phyloP scores from a whole-genome alignment of 2,888 invertebrate species.

The Nomada ferruginata region DNA sequence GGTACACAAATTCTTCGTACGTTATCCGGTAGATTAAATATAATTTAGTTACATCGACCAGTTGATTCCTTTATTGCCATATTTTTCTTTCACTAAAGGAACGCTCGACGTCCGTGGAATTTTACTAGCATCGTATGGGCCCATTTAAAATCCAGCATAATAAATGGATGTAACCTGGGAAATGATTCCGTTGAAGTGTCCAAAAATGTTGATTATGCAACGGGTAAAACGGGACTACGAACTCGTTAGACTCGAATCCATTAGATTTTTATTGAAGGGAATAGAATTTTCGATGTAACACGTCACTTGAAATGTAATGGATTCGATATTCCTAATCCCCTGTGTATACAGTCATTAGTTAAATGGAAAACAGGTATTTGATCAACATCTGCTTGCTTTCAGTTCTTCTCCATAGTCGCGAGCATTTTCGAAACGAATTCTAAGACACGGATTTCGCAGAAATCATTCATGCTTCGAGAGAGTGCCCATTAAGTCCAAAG shows the following conservation, averaged over 20 bases:
- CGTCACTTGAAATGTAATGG: neutral
- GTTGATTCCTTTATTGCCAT: neutral
- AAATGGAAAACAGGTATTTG: neutral
- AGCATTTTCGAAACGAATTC: no score
- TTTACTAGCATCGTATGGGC: constrained; percentile 4
- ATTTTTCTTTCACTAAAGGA: neutral
- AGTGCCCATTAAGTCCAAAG: no score
- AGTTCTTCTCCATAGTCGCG: no score
- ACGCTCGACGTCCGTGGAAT: constrained; percentile 16
- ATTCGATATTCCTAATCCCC: neutral
- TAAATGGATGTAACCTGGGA: neutral
- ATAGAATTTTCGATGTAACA: neutral
- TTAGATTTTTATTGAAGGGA: neutral
- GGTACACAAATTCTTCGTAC: neutral
- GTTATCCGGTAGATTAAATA: constrained; percentile 20
- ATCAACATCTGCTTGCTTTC: neutral
- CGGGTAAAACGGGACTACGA: neutral
- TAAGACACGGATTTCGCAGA: no score
- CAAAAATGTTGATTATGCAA: neutral
- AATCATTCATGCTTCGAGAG: no score
- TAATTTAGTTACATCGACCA: neutral
- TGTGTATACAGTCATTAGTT: neutral
- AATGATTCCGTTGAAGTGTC: neutral
- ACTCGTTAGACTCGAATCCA: neutral
- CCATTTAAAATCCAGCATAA: neutral